Conservation (phyloP, 2,797 vertebrate species). For the Gambusia yucatana region DNA sequence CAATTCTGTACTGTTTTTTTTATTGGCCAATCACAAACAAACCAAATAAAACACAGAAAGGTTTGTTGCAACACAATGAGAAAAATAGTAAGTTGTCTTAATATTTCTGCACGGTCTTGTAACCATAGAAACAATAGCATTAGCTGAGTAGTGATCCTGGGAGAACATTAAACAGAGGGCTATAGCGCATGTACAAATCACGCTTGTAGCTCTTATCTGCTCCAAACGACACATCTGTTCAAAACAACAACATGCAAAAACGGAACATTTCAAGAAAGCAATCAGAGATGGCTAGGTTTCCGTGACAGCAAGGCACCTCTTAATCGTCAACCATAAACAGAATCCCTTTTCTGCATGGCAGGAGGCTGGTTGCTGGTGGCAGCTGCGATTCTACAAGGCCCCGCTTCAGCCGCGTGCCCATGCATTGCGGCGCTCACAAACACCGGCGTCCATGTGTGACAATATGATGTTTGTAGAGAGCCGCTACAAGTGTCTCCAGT, state of each 20-base stretch:
- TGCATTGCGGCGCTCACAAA: constrained; percentile 79
- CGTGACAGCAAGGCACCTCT: constrained; percentile 74
- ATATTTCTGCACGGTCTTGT: neutral
- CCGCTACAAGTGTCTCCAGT: constrained; percentile 78
- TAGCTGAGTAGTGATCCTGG: constrained; percentile 23
- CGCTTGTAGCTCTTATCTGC: constrained; percentile 74
- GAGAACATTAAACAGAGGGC: constrained; percentile 62
- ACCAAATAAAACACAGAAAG: neutral
- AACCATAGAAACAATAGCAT: constrained; percentile 6
- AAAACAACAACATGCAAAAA: constrained; percentile 73
- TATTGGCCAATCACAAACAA: neutral
- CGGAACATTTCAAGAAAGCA: constrained; percentile 75
- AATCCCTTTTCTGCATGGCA: constrained; percentile 74
- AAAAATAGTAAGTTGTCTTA: neutral
- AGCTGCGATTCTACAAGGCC: constrained; percentile 58
- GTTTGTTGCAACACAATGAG: neutral
- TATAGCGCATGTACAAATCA: constrained; percentile 65
- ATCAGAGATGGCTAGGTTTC: constrained; percentile 82
- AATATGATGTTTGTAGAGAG: constrained; percentile 80
- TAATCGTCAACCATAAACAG: constrained; percentile 74
- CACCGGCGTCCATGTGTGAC: constrained; percentile 81
- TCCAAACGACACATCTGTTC: constrained; percentile 79
- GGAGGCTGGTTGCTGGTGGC: constrained; percentile 69
- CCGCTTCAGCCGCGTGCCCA: constrained; percentile 61
- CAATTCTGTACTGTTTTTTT: neutral